Conservation (phyloP, 2,113 vertebrate genomes). For the Notiomystis cincta region DNA sequence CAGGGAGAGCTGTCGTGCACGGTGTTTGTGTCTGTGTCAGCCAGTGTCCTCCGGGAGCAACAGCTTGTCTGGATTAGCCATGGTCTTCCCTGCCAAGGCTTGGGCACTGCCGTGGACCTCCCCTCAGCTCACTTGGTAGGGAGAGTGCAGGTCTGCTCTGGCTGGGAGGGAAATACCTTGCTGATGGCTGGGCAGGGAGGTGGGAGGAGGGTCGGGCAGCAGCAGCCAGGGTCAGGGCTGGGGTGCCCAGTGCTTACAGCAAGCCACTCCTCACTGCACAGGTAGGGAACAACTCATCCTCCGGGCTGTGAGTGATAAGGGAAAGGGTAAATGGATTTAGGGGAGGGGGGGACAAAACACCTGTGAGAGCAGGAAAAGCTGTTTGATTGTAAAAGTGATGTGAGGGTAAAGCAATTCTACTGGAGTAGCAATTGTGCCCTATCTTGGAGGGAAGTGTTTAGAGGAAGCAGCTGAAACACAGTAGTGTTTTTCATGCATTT, state of each 20-base stretch:
- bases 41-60: not conserved
- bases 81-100: not conserved
- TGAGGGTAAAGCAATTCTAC: not conserved
- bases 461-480: not conserved
- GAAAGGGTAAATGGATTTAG: not conserved
- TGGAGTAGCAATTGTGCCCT: not conserved
- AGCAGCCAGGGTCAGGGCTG: not conserved
- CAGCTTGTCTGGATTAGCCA: not conserved
- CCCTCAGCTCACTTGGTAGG: not conserved
- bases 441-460: not conserved
- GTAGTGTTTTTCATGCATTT: not conserved
- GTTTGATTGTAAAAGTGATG: not conserved
- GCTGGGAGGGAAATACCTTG: not conserved
- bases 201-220: rapidly evolving
- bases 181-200: not conserved
- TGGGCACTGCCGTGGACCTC: rapidly evolving
- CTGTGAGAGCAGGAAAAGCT: not conserved
- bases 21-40: not conserved
- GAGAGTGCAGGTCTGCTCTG: rapidly evolving
- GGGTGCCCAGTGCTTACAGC: rapidly evolving
- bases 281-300: not conserved
- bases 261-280: rapidly evolving
- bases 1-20: not conserved
- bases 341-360: not conserved
- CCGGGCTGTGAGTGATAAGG: rapidly evolving